These are phyloP conservation scores for Eremobia ochroleuca DNA, from an alignment of 2,888 invertebrate species.

Conservation along the genomic window DNA sequence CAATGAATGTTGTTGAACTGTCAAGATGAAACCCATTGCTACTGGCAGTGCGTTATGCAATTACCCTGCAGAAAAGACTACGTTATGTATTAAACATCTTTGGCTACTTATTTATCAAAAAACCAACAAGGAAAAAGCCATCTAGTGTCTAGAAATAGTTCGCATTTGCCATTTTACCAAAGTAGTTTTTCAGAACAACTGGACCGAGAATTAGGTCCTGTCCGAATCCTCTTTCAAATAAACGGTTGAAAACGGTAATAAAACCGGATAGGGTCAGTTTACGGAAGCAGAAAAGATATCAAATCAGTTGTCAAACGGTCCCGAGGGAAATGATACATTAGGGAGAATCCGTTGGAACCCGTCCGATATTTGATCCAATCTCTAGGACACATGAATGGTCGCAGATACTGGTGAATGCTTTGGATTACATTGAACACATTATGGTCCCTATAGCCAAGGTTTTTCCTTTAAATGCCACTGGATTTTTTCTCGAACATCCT, in stretches of 20 bases:
- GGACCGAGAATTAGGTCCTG: slow-evolving; percentile 14
- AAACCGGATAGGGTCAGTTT: slow-evolving; percentile 48
- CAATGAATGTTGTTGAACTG: too few species aligned
- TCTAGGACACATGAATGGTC: slow-evolving; percentile 35
- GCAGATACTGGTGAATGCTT: slow-evolving; percentile 13
- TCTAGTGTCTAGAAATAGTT: neutral
- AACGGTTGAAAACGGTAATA: slow-evolving; percentile 54
- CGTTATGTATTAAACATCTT: neutral
- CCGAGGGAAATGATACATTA: slow-evolving; percentile 62
- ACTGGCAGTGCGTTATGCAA: too few species aligned
- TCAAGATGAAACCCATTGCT: too few species aligned
- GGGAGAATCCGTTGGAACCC: slow-evolving; percentile 36
- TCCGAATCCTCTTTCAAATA: slow-evolving; percentile 36
- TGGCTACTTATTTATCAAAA: neutral
- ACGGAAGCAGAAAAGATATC: slow-evolving; percentile 56
- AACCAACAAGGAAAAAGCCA: neutral
- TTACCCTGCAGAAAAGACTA: neutral
- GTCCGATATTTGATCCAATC: slow-evolving; percentile 52
- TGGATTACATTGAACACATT: slow-evolving; percentile 15
- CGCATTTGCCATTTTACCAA: neutral
- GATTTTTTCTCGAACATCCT: neutral
- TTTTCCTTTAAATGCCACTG: neutral
- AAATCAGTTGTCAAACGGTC: slow-evolving; percentile 60
- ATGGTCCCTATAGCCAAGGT: neutral
- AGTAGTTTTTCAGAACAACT: slow-evolving; percentile 11